Conservation (phyloP, 2,113 vertebrate genomes). For the Malurus cyaneus region DNA sequence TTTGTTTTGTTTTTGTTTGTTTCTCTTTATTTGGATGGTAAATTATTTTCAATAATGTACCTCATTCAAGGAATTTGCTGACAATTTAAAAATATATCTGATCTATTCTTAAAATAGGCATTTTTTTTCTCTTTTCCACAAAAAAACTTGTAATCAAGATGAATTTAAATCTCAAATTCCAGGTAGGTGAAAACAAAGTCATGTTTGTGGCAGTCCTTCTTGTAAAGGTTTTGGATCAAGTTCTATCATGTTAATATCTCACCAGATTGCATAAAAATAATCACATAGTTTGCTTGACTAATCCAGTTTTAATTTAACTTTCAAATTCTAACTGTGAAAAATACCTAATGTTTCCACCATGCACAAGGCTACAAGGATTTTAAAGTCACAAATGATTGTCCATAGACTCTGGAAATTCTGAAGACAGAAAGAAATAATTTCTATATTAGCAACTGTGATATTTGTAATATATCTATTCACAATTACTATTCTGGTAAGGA, state of each 20-base stretch:
- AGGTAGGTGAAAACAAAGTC: background rate
- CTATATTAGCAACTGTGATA: background rate
- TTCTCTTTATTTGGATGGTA: fast-evolving
- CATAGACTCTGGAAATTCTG: background rate
- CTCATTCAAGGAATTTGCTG: background rate
- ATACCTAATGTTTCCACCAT: background rate
- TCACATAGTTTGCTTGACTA: background rate
- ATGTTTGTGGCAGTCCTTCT: background rate
- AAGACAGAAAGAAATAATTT: background rate
- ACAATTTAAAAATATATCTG: background rate
- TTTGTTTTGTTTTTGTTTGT: no score
- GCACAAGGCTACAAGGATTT: background rate
- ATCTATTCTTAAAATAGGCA: background rate
- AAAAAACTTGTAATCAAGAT: background rate
- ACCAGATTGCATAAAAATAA: background rate
- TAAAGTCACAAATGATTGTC: background rate
- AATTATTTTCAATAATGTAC: background rate
- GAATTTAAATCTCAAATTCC: background rate
- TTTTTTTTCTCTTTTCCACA: background rate
- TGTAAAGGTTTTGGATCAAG: background rate
- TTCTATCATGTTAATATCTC: background rate
- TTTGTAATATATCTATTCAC: background rate
- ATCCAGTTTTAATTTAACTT: background rate
- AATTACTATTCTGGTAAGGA: background rate
- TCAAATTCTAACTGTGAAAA: background rate